Percentiles rank a stretch among this genome's conserved stretches.
phyloP scores from a whole-genome alignment of 2,888 invertebrate genomes.

The Diabrotica balteata region DNA sequence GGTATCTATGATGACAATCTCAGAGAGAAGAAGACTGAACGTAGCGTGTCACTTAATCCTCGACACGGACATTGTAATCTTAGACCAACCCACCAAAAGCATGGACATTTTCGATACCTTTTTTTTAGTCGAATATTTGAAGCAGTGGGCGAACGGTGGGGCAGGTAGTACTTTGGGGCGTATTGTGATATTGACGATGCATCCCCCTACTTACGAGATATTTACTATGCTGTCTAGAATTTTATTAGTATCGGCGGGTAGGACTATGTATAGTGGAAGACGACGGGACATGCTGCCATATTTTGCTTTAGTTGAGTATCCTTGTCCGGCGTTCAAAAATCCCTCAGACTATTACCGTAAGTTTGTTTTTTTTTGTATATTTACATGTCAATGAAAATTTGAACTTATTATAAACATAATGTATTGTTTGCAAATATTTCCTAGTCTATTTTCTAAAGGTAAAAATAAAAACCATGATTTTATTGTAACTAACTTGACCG shows the following conservation, averaged over 20 bases:
- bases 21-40: constrained; percentile 85
- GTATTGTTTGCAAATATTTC: too few species aligned
- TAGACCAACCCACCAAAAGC: constrained; percentile 85
- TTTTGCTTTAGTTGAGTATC: constrained; percentile 86
- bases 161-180: constrained; percentile 66
- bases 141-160: constrained; percentile 81
- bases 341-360: constrained; percentile 95
- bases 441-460: too few species aligned
- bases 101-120: constrained; percentile 97
- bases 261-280: constrained; percentile 90
- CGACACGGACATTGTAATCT: constrained; percentile 83
- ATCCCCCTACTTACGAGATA: constrained; percentile 95
- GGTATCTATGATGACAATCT: constrained; percentile 84
- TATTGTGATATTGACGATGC: constrained; percentile 88
- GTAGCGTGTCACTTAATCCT: constrained; percentile 89
- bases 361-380: constrained; percentile 51
- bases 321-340: constrained; percentile 95
- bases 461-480: too few species aligned
- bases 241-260: constrained; percentile 85
- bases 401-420: too few species aligned
- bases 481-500: too few species aligned
- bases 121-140: constrained; percentile 90
- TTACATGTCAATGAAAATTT: background rate
- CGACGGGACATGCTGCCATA: constrained; percentile 91
- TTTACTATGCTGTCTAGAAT: constrained; percentile 91